Conservation (phyloP, 2,113 vertebrate species). For the Numida meleagris region DNA sequence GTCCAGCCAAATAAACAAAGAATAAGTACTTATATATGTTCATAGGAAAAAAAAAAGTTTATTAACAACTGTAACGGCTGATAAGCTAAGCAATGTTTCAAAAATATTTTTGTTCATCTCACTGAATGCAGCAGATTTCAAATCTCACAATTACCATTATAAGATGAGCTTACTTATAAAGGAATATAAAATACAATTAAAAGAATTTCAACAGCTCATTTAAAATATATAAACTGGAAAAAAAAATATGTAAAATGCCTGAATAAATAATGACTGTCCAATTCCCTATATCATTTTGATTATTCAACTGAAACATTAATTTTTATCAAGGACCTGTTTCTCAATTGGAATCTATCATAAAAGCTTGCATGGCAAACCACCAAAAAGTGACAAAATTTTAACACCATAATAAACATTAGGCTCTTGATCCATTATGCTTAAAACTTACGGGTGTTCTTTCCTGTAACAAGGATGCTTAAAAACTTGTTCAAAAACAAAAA, state of each 20-base stretch:
- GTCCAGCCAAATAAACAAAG: not conserved
- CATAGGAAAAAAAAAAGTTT: not conserved
- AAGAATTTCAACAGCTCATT: not conserved
- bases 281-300: not conserved
- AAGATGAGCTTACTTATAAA: not conserved
- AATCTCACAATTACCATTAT: rapidly evolving
- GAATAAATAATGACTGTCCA: not conserved
- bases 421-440: not conserved
- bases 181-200: not conserved
- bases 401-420: conserved; percentile 21
- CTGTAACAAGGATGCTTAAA: conserved; percentile 20
- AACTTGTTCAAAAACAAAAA: conserved; percentile 14
- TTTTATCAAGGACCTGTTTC: not conserved
- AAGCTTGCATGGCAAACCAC: not conserved
- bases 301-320: not conserved
- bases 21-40: not conserved
- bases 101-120: not conserved
- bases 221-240: not conserved
- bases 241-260: not conserved
- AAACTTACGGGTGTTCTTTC: not conserved
- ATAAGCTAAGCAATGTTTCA: not conserved
- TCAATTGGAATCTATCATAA: not conserved
- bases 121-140: not conserved
- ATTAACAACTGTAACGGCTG: not conserved
- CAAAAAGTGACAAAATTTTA: conserved; percentile 27